Conservation (phyloP, 92 coral and sea anemone genomes). For the Parazoanthus atlanticus region DNA sequence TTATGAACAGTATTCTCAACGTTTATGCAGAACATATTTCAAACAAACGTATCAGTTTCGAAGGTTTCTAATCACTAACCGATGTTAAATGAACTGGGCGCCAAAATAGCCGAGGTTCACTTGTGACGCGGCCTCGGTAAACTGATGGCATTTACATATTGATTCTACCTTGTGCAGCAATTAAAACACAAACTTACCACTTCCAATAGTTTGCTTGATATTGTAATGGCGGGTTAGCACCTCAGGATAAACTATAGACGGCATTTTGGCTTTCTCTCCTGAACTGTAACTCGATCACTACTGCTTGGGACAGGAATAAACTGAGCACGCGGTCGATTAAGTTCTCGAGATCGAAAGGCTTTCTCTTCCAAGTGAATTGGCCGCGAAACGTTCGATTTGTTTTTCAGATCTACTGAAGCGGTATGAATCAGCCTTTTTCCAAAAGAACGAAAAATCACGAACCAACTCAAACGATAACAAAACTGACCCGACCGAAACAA, state of each 20-base stretch:
- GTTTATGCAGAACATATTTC: too few species aligned
- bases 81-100: too few species aligned
- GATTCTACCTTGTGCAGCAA: not conserved
- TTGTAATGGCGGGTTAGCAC: conserved; percentile 85
- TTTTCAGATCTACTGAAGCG: not conserved
- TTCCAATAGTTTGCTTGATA: conserved; percentile 90
- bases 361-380: not conserved
- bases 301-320: not conserved
- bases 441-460: not conserved
- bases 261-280: conserved; percentile 66
- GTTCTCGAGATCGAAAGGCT: not conserved
- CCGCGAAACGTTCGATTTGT: not conserved
- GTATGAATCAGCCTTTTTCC: not conserved
- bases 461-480: not conserved
- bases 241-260: conserved; percentile 81
- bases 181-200: conserved; percentile 72
- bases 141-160: not conserved
- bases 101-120: too few species aligned
- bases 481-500: not conserved
- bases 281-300: not conserved
- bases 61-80: too few species aligned
- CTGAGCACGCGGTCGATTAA: conserved; percentile 18
- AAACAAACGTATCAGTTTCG: too few species aligned
- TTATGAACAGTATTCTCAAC: too few species aligned
- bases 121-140: too few species aligned